phyloP scores from a whole-genome alignment of 2,888 invertebrate species.

The Euphydryas editha region DNA sequence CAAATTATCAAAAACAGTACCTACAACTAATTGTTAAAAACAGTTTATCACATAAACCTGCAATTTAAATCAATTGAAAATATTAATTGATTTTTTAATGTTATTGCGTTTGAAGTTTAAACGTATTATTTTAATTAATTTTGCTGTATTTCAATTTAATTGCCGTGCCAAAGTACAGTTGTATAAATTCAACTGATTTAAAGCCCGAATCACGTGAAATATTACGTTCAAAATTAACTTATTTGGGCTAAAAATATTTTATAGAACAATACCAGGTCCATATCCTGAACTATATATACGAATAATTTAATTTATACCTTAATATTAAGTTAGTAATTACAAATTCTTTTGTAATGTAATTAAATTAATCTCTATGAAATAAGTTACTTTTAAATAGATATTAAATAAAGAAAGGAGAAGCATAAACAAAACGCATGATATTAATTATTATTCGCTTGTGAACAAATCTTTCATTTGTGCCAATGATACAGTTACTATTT shows the following conservation, averaged over 20 bases:
- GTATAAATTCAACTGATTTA: not conserved
- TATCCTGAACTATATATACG: not conserved
- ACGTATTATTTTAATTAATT: not conserved
- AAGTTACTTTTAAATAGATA: not conserved
- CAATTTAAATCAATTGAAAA: not conserved
- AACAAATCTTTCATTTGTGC: constrained; percentile 2
- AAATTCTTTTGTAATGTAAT: not conserved
- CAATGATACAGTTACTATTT: not conserved
- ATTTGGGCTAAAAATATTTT: not conserved
- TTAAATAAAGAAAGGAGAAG: not conserved
- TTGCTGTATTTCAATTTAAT: constrained; percentile 27
- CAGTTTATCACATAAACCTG: not conserved
- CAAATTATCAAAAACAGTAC: not conserved
- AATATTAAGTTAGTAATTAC: not conserved
- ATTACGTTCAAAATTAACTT: not conserved
- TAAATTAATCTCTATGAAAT: not conserved
- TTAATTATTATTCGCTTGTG: constrained; percentile 3
- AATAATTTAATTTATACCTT: not conserved
- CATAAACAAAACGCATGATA: constrained; percentile 3
- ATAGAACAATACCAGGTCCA: not conserved
- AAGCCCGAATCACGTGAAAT: not conserved
- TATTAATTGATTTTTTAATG: too few relatives aligned
- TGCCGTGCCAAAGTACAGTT: constrained; percentile 26
- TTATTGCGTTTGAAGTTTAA: too few relatives aligned
- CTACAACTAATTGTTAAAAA: constrained; percentile 1